phyloP scores from a whole-genome alignment of 2,888 invertebrate species.

The Pristionchus maxplancki region DNA sequence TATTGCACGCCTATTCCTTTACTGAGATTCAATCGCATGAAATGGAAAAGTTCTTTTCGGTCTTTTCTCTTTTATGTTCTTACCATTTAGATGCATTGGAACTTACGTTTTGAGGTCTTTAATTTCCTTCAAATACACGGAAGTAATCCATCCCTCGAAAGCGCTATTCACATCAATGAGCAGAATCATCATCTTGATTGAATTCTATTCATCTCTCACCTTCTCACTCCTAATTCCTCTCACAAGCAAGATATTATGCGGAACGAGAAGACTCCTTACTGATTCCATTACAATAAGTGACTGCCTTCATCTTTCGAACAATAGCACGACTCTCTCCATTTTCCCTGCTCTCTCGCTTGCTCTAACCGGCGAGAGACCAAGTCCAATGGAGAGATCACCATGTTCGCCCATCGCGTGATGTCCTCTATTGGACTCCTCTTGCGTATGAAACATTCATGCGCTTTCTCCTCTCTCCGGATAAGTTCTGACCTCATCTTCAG shows the following conservation, averaged over 20 bases:
- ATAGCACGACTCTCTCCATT: neutral
- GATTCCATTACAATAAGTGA: neutral
- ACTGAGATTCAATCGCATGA: no score
- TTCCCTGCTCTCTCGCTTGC: neutral
- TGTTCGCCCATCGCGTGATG: constrained; percentile 25
- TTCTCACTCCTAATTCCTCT: neutral
- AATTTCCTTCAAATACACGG: neutral
- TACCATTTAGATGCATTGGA: no score
- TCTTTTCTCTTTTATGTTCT: no score
- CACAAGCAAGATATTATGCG: neutral
- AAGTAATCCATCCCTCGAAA: neutral
- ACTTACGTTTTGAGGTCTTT: neutral
- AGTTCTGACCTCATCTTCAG: constrained; percentile 31
- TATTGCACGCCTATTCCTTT: no score
- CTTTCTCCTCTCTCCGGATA: neutral
- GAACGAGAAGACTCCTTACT: neutral
- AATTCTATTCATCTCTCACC: neutral
- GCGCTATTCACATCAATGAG: neutral
- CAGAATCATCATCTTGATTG: neutral
- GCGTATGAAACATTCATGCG: constrained; percentile 5
- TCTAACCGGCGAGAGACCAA: neutral
- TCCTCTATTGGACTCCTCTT: neutral
- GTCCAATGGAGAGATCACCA: neutral
- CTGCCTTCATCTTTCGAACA: neutral
- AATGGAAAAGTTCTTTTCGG: no score